Evolutionary conservation across 2,888 invertebrate species (phyloP).

Genomic region (Eupithecia tripunctaria): DNA sequence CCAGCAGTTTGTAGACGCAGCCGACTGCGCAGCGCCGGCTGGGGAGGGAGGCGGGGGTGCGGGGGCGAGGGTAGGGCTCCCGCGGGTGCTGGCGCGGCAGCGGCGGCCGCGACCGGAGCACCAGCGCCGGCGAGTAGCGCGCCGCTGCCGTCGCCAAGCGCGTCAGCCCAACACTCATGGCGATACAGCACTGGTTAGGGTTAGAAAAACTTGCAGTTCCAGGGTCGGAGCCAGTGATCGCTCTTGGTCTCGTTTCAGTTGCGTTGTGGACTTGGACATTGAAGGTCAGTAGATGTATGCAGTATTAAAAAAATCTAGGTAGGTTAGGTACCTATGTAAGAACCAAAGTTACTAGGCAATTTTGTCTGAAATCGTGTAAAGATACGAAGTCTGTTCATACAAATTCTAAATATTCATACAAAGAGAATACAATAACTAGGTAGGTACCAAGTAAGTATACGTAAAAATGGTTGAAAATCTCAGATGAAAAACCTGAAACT

Average conservation of each 20-base stretch:
- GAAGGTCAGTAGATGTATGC: not conserved
- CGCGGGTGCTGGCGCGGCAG: constrained; percentile 5
- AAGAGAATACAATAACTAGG: no score
- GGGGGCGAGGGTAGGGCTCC: constrained; percentile 20
- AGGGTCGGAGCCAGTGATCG: not conserved
- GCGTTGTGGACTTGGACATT: not conserved
- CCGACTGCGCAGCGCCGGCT: constrained; percentile 54
- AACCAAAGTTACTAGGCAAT: not conserved
- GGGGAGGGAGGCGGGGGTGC: constrained; percentile 32
- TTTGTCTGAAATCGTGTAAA: not conserved
- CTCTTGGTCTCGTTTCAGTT: not conserved
- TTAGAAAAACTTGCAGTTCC: not conserved
- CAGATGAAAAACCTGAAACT: no score
- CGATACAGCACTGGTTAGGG: not conserved
- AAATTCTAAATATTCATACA: not conserved
- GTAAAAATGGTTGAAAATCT: no score
- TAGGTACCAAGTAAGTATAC: no score
- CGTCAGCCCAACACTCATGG: constrained; percentile 5
- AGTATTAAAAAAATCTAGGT: no score
- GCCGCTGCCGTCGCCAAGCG: not conserved
- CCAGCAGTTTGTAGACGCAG: constrained; percentile 66
- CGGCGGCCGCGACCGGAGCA: constrained; percentile 9
- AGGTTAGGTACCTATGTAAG: no score
- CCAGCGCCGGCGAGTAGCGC: constrained; percentile 16
- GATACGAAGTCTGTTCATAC: not conserved